phyloP scores from a whole-genome alignment of 2,888 invertebrate genomes.

The Caenorhabditis angaria region DNA sequence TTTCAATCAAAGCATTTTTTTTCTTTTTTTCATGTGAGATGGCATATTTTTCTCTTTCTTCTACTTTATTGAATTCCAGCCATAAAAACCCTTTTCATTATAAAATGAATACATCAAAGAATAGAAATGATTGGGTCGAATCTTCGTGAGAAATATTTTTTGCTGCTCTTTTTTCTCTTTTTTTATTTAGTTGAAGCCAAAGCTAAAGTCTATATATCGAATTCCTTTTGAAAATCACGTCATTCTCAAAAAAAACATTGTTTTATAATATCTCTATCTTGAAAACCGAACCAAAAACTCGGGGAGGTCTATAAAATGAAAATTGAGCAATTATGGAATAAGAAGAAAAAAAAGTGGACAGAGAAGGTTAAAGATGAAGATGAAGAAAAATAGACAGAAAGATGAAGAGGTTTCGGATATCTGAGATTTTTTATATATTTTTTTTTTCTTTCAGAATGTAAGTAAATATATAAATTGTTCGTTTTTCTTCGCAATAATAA shows the following conservation, averaged over 20 bases:
- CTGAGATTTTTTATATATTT: background rate
- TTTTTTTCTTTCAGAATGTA: background rate
- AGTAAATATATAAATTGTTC: background rate
- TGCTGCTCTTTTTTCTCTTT: too few species aligned
- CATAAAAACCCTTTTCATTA: too few species aligned
- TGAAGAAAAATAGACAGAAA: constrained; percentile 1
- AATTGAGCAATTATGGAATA: background rate
- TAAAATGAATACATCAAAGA: constrained; percentile 22
- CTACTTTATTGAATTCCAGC: too few species aligned
- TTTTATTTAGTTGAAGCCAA: too few species aligned
- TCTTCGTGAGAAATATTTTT: constrained; percentile 5
- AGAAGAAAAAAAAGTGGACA: too few species aligned
- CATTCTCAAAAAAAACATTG: background rate
- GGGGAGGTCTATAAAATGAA: background rate
- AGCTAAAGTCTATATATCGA: background rate
- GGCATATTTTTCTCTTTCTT: too few species aligned
- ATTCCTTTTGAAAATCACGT: background rate
- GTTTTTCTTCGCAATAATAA: too few species aligned
- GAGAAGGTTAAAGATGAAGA: constrained; percentile 7
- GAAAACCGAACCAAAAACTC: too few species aligned
- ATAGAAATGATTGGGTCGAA: background rate
- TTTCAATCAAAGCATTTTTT: constrained; percentile 23
- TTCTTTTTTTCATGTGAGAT: constrained; percentile 19
- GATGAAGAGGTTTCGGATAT: constrained; percentile 8
- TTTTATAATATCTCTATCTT: too few species aligned